Conservation (phyloP, 1,140 invertebrate genomes). For the Cataglyphis hispanica region DNA sequence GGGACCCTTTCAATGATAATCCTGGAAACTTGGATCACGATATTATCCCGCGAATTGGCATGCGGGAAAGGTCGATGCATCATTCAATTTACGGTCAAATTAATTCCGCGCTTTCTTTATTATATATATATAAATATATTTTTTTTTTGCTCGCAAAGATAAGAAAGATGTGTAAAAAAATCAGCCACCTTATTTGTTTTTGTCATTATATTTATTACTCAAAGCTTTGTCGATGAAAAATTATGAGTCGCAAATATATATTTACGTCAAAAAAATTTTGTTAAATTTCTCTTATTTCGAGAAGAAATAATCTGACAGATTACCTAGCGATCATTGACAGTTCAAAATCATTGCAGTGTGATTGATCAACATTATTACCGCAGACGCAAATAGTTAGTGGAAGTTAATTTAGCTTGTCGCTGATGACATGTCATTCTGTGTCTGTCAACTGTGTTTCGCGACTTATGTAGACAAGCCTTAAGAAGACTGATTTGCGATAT, state of each 20-base stretch:
- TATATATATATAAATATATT: too few species aligned
- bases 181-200: not conserved
- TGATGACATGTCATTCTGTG: too few species aligned
- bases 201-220: not conserved
- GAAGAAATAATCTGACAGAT: too few species aligned
- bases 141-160: not conserved
- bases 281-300: too few species aligned
- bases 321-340: too few species aligned
- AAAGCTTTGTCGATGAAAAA: not conserved
- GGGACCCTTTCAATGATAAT: conserved; percentile 43
- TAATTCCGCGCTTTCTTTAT: not conserved
- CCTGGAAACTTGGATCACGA: conserved; percentile 18
- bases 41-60: not conserved
- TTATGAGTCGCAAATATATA: too few species aligned
- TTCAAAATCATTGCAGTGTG: too few species aligned
- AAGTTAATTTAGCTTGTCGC: too few species aligned
- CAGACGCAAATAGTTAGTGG: too few species aligned
- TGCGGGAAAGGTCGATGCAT: not conserved
- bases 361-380: too few species aligned
- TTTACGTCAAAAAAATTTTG: too few species aligned
- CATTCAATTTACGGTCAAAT: not conserved
- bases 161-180: not conserved
- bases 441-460: not conserved
- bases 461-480: conserved; percentile 3
- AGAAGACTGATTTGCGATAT: conserved; percentile 16